Evolutionary conservation across 2,888 invertebrate species (phyloP), one percentile per base, ranked within the genome.

Genomic region (Drosophila nr. fundita): DNA sequence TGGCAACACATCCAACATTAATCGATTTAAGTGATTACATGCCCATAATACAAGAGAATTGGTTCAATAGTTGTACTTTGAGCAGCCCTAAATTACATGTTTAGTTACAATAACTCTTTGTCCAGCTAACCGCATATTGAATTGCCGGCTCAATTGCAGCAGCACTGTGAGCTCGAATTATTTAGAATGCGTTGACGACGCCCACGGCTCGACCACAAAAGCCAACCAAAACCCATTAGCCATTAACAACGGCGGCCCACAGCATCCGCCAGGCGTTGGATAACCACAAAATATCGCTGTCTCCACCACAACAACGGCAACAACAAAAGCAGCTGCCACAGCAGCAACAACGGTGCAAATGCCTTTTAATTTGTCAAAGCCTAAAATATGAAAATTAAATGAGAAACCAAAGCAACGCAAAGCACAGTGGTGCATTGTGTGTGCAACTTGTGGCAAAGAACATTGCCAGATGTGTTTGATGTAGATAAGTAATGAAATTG

Each of bases 281-380:
- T 89, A 81, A 83, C 89, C 87, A 75, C 87, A 90, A 88, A 88
- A 86, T 89, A 86, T 89, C 73, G 90, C 76, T 87, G 85, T 76
- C 75, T 80, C 72, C 55, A 21, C 30, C 38, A 24, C 70, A 53
- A 36, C 69, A 74, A 15, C 65, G 45, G 50, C 64, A 65, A 21
- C 68, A 65, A 32, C 40, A 73, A 55, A 48, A 21, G 42, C 55
- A 32, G 34, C 42, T 10, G 30, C 73, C 61, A 64, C 67, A 71
- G 74, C 80, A 73, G 78, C 83, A 68, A 86, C 89, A 85, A 87
- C 85, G 73, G 89, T 89, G 89, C 89, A 87, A 87, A 90, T 90
- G 89, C 80, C 89, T 87, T 88, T 87, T 87, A 89, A 90, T 87
- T 87, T 90, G 87, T 87, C 90, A 90, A 88, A 86, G 90, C 85